phyloP scores from a whole-genome alignment of 2,888 invertebrate species.

The Platerodrilus igneus region DNA sequence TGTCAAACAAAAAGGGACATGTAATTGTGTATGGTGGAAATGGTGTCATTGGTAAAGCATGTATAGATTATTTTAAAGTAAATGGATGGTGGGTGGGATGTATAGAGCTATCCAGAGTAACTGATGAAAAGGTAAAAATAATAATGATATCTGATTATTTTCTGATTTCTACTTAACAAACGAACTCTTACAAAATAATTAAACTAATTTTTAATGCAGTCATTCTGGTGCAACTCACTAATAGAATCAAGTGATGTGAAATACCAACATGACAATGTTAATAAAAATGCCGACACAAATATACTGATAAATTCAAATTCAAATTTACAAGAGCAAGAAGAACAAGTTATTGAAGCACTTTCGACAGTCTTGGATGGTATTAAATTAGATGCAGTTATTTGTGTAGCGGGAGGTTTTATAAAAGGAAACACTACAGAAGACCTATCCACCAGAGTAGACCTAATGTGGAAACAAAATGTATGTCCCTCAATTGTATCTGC shows the following conservation, averaged over 20 bases:
- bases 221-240: too few species aligned
- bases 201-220: too few species aligned
- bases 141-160: too few species aligned
- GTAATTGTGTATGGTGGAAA: constrained; percentile 86
- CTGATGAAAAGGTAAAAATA: constrained; percentile 3
- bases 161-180: too few species aligned
- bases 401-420: constrained; percentile 97
- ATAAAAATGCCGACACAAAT: constrained; percentile 69
- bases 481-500: constrained; percentile 88
- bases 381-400: constrained; percentile 86
- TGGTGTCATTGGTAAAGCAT: constrained; percentile 82
- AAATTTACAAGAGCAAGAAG: constrained; percentile 70
- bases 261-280: constrained; percentile 56
- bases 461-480: constrained; percentile 93
- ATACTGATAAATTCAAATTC: constrained; percentile 71
- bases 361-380: constrained; percentile 60
- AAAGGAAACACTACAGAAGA: constrained; percentile 85
- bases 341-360: constrained; percentile 60
- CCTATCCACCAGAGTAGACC: constrained; percentile 77
- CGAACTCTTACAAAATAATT: too few species aligned
- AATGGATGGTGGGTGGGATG: constrained; percentile 20
- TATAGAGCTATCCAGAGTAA: constrained; percentile 44
- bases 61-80: constrained; percentile 67
- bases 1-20: constrained; percentile 14
- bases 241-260: constrained; percentile 28